Evolutionary conservation across 2,113 vertebrate species (phyloP).

Genomic region (Coryphaenoides rupestris): DNA sequence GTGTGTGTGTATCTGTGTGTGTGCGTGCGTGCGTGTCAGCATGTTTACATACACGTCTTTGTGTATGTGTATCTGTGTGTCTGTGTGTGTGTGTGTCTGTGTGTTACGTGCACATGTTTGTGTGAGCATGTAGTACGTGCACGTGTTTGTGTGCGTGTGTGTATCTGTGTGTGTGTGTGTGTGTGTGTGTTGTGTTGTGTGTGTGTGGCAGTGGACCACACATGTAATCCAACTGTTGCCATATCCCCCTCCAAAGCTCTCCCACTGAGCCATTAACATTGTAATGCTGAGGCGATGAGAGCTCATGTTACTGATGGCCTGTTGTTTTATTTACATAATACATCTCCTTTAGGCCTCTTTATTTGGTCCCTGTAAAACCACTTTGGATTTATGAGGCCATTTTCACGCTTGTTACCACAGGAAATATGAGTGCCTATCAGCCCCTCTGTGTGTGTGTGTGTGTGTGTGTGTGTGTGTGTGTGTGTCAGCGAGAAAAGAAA

Average conservation of each 20-base stretch:
- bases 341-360: constrained; percentile 61
- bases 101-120: constrained; percentile 34
- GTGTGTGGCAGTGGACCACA: constrained; percentile 7
- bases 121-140: constrained; percentile 19
- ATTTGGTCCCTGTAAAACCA: constrained; percentile 58
- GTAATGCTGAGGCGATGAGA: constrained; percentile 48
- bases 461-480: background rate
- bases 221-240: constrained; percentile 56
- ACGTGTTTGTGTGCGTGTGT: background rate
- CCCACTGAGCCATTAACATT: constrained; percentile 56
- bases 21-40: constrained; percentile 11
- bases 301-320: constrained; percentile 60
- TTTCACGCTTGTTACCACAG: constrained; percentile 67
- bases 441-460: constrained; percentile 40
- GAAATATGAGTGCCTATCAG: constrained; percentile 67
- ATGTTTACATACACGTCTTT: background rate
- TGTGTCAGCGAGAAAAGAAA: constrained; percentile 15
- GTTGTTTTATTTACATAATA: constrained; percentile 74
- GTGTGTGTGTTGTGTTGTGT: constrained; percentile 6
- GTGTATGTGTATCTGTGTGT: background rate
- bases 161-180: constrained; percentile 15
- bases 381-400: constrained; percentile 69
- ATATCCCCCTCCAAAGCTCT: constrained; percentile 54
- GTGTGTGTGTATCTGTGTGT: constrained; percentile 24
- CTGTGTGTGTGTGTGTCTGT: background rate